phyloP scores from a whole-genome alignment of 2,797 vertebrate species.

The Luscinia luscinia region DNA sequence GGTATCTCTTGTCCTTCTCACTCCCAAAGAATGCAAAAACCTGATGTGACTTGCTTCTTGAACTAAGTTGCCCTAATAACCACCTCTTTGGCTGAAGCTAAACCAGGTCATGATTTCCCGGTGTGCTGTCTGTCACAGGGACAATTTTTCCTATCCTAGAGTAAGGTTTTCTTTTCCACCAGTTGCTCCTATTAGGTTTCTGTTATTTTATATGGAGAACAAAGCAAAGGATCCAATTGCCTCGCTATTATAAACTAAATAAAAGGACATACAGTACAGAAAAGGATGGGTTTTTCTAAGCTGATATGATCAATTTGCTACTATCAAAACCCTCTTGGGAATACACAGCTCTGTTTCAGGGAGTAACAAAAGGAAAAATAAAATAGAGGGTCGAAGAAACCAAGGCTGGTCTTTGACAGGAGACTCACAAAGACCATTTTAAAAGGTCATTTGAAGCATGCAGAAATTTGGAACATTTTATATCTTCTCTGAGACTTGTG shows the following conservation, averaged over 20 bases:
- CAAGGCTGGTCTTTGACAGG: background rate
- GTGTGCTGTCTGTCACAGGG: conserved; percentile 23
- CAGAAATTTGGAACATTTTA: background rate
- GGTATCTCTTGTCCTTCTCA: conserved; percentile 7
- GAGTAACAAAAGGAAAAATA: conserved; percentile 27
- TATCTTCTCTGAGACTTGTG: background rate
- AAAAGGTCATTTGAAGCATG: background rate
- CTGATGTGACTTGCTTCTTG: conserved; percentile 38
- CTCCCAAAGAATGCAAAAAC: conserved; percentile 33
- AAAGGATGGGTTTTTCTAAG: conserved; percentile 8
- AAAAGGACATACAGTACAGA: conserved; percentile 14
- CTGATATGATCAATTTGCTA: background rate
- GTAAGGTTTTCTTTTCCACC: conserved; percentile 12
- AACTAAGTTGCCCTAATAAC: conserved; percentile 14
- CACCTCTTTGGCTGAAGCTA: conserved; percentile 26
- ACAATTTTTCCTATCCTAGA: background rate
- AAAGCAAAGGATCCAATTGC: conserved; percentile 46
- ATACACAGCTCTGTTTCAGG: background rate
- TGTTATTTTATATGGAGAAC: conserved; percentile 39
- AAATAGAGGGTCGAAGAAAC: background rate
- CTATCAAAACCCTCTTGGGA: conserved; percentile 5
- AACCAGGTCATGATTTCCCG: conserved; percentile 19
- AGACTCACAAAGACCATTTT: background rate
- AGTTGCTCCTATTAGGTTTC: conserved; percentile 36
- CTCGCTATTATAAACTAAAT: conserved; percentile 32